Base-by-base conservation (phyloP, 1,140 invertebrate species). In the Drosophila ananassae region DNA sequence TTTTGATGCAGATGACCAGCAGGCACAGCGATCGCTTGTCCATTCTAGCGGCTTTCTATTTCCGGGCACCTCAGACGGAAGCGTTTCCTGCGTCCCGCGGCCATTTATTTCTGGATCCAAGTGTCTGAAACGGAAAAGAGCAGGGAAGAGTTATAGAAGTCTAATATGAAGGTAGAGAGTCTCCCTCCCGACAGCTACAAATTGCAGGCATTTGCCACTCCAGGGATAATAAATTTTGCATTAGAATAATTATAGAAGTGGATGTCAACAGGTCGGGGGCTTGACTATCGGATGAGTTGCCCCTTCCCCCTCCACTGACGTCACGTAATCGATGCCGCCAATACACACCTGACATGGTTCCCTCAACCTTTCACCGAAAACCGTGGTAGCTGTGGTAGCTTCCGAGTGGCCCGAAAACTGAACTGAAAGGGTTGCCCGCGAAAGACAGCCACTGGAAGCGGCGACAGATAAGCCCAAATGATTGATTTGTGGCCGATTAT, bases 1-100 rank as follows among this genome's bases (percentile, higher is more conserved):
- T 48, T 55, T 87, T 85, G 17, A 91, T 52, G 50, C 89, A 89
- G 54, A 92, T 81, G 56, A 92, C 55, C 59, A 91, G 67, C 52
- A 66, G 73, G 72, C 89, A 84, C 58, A 92, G 44, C 55, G 80
- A 84, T 34, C 91, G 91, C 60, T 90, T 89, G 59, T 91, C 82
- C 72, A 91, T 90, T 57, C 76, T 91, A 67, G 73, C 47, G 73
- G 41, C 22, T 78, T 48, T 67, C 63, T 39, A 63, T 67, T 32
- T 67, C 46, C 54, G 58, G 39, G 24, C 81, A 76, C 76, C 76
- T 84, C 77, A 80, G 61, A 85, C 66, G 78, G 55, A 75, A 78
- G 47, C 83, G 82, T 87, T 85, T 85, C 58, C 82, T 85, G 47
- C 82, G 82, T 87, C 66, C 34, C 73, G 68, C 79, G 71, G 83